A percentile compares a stretch with the other conserved stretches of the same genome.
Evolutionary conservation across 2,113 vertebrate genomes (phyloP).

Genomic region (Oncorhynchus gorbuscha): DNA sequence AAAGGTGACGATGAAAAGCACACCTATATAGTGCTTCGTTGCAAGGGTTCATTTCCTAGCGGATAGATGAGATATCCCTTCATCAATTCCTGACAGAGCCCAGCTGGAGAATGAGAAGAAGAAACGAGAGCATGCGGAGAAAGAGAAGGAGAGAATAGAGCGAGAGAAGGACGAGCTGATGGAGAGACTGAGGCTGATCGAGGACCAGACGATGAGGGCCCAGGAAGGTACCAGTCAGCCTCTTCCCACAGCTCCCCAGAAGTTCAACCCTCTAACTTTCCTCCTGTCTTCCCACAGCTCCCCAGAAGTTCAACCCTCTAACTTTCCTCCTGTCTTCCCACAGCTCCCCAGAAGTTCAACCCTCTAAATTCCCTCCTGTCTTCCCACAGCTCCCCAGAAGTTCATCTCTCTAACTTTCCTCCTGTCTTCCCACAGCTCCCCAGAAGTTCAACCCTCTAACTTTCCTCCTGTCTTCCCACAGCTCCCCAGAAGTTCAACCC

Average conservation of each 20-base stretch:
- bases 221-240: slow-evolving; percentile 82
- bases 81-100: slow-evolving; percentile 72
- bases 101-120: slow-evolving; percentile 98
- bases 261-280: not conserved
- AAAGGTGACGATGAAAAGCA: too few species aligned
- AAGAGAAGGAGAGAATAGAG: slow-evolving; percentile 96
- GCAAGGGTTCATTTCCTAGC: not conserved
- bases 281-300: not conserved
- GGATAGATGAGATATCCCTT: not conserved
- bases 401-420: too few species aligned
- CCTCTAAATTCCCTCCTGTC: not conserved
- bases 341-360: too few species aligned
- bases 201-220: slow-evolving; percentile 93
- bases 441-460: too few species aligned
- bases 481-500: too few species aligned
- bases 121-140: slow-evolving; percentile 93
- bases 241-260: not conserved
- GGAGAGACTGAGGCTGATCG: slow-evolving; percentile 88
- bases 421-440: not conserved
- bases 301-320: not conserved
- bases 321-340: not conserved
- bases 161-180: slow-evolving; percentile 94
- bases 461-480: not conserved
- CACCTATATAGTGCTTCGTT: not conserved
- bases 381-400: not conserved